Conservation (phyloP, 2,888 invertebrate genomes). For the Phasia obesa region DNA sequence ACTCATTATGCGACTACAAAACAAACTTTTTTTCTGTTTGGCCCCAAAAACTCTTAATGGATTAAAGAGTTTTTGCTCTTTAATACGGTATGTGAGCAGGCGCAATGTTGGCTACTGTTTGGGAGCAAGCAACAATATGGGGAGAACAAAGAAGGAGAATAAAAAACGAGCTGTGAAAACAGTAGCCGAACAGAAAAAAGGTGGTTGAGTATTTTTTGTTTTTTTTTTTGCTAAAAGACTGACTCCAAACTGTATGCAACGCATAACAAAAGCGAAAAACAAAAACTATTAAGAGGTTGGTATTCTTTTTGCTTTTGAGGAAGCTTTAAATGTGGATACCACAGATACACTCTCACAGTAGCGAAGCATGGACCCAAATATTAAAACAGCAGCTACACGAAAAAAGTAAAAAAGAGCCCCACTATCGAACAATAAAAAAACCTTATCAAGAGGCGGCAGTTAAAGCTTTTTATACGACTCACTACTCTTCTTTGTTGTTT, state of each 20-base stretch:
- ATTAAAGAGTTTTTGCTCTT: slow-evolving; percentile 53
- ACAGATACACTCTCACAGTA: slow-evolving; percentile 12
- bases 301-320: slow-evolving; percentile 7
- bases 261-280: slow-evolving; percentile 19
- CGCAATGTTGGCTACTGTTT: slow-evolving; percentile 57
- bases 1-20: slow-evolving; percentile 16
- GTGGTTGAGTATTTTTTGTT: slow-evolving; percentile 47
- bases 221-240: slow-evolving; percentile 12
- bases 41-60: slow-evolving; percentile 33
- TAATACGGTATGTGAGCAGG: slow-evolving; percentile 49
- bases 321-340: slow-evolving; percentile 15
- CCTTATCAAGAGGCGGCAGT: slow-evolving; percentile 64
- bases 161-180: slow-evolving; percentile 42
- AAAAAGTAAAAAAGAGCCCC: too few species aligned
- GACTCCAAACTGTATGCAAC: slow-evolving; percentile 52
- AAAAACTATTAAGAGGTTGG: slow-evolving; percentile 31
- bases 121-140: slow-evolving; percentile 50
- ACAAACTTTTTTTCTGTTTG: not conserved
- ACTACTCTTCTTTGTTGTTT: slow-evolving; percentile 15
- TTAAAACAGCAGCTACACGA: slow-evolving; percentile 1
- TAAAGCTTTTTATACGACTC: slow-evolving; percentile 46
- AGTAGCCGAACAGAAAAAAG: slow-evolving; percentile 51
- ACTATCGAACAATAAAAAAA: slow-evolving; percentile 46
- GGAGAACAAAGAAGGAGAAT: slow-evolving; percentile 27
- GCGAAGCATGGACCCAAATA: slow-evolving; percentile 34